Percentiles rank a stretch among this genome's conserved stretches.
phyloP scores from a whole-genome alignment of 2,888 invertebrate species.

The Geotrupes spiniger region DNA sequence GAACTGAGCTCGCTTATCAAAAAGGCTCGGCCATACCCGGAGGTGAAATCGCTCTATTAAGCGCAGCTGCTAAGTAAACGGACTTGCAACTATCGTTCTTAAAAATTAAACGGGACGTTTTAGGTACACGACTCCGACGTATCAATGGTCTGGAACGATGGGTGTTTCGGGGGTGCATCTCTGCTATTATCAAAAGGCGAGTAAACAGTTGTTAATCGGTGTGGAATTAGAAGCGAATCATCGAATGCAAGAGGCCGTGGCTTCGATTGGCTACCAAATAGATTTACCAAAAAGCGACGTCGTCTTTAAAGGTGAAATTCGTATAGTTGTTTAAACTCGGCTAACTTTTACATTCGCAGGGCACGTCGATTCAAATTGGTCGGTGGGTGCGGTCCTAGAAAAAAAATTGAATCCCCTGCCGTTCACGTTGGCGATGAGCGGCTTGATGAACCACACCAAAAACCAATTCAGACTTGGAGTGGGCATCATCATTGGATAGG shows the following conservation, averaged over 20 bases:
- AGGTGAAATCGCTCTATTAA: conserved; percentile 83
- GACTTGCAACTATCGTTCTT: neutral
- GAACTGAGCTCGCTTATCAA: conserved; percentile 93
- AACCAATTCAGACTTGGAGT: conserved; percentile 91
- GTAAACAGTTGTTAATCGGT: conserved; percentile 87
- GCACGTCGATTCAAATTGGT: conserved; percentile 90
- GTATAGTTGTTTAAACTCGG: neutral
- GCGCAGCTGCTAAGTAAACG: conserved; percentile 79
- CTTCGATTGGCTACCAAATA: conserved; percentile 90
- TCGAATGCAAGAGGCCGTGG: conserved; percentile 85
- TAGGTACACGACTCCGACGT: conserved; percentile 56
- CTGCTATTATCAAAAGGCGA: conserved; percentile 93
- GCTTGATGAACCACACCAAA: conserved; percentile 89
- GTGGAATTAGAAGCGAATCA: conserved; percentile 93
- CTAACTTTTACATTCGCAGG: conserved; percentile 67
- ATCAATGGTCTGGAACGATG: conserved; percentile 69
- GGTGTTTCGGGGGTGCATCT: conserved; percentile 81
- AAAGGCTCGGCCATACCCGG: conserved; percentile 86
- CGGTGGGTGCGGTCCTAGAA: conserved; percentile 88
- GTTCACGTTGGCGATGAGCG: conserved; percentile 90
- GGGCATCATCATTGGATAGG: conserved; percentile 88
- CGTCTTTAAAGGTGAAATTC: conserved; percentile 78
- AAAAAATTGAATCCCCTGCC: conserved; percentile 92
- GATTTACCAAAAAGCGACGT: conserved; percentile 94
- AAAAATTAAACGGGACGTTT: conserved; percentile 12